phyloP scores from a whole-genome alignment of 1,140 invertebrate species.

The Drosophila bocki region DNA sequence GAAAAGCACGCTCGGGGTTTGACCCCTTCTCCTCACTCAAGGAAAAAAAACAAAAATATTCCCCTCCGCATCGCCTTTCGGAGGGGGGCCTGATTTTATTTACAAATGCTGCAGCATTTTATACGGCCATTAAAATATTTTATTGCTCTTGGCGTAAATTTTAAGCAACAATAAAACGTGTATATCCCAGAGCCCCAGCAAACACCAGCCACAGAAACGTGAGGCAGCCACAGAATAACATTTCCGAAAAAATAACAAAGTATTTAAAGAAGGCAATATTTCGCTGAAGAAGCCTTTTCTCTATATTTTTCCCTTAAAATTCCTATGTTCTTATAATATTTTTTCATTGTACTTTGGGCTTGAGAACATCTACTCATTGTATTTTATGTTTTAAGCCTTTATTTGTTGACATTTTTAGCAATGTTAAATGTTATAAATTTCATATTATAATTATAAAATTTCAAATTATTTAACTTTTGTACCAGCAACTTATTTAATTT shows the following conservation, averaged over 20 bases:
- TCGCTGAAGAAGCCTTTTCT: background rate
- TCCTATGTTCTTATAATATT: background rate
- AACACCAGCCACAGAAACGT: constrained; percentile 43
- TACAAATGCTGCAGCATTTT: constrained; percentile 83
- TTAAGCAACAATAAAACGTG: constrained; percentile 80
- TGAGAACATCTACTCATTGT: no score
- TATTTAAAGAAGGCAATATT: no score
- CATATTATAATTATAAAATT: no score
- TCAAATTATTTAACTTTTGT: background rate
- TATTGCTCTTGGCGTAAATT: constrained; percentile 82
- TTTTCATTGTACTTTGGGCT: background rate
- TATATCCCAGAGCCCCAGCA: constrained; percentile 37
- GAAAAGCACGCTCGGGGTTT: constrained; percentile 10
- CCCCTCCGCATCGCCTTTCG: constrained; percentile 2
- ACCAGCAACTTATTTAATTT: no score
- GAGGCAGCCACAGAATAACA: constrained; percentile 48
- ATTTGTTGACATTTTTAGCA: background rate
- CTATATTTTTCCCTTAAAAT: background rate
- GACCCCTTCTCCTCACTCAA: background rate
- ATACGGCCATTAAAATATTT: constrained; percentile 83
- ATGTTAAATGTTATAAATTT: no score
- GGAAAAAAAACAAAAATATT: background rate
- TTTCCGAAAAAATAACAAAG: constrained; percentile 27
- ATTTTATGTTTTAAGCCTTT: background rate
- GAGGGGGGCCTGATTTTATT: constrained; percentile 64